Conservation (phyloP, 2,888 invertebrate species). For the Geophilus truncorum region DNA sequence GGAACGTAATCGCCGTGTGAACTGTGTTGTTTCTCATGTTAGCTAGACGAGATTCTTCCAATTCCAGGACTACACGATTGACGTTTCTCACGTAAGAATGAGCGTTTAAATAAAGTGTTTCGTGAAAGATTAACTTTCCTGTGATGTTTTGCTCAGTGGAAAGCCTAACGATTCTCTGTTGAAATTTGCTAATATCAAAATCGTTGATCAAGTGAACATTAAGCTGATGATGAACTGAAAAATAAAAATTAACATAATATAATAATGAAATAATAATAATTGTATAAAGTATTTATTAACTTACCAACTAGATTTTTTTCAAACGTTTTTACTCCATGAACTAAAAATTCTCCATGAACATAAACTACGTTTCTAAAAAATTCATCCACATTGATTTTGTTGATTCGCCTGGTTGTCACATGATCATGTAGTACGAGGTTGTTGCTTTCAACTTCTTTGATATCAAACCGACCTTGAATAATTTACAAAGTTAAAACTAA, state of each 20-base stretch:
- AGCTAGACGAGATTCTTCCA: neutral
- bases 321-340: neutral
- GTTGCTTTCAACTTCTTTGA: neutral
- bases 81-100: neutral
- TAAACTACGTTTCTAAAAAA: neutral
- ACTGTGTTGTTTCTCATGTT: neutral
- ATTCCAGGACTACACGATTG: neutral
- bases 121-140: neutral
- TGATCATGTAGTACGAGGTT: neutral
- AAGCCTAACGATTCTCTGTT: neutral
- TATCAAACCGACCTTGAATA: neutral
- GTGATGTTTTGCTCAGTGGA: neutral
- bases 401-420: neutral
- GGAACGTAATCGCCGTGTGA: neutral
- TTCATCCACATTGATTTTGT: neutral
- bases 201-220: slow-evolving; percentile 8
- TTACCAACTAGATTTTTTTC: neutral
- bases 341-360: neutral
- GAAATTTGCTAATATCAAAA: neutral
- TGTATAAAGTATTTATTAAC: neutral
- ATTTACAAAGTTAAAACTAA: neutral
- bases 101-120: neutral
- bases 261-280: neutral
- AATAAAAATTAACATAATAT: neutral
- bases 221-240: neutral